Percentiles rank a stretch among this genome's conserved stretches.
These are phyloP conservation scores for Troides oblongomaculatus DNA, from an alignment of 2,888 invertebrate species.

Conservation along the genomic window DNA sequence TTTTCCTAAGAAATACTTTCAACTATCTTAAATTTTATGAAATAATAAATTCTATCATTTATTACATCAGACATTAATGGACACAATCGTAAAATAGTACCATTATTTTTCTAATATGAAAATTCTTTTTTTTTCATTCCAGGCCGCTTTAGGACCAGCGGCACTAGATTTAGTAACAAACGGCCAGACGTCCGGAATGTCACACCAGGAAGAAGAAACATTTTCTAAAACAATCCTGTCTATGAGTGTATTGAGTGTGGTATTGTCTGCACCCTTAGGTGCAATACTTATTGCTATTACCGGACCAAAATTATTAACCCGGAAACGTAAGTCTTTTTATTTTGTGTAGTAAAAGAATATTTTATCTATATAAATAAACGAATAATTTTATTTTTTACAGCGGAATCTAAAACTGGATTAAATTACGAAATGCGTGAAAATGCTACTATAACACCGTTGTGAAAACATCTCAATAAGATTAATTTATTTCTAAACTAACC, in stretches of 20 bases:
- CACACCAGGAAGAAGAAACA: conserved; percentile 59
- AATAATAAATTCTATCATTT: neutral
- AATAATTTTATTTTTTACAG: conserved; percentile 32
- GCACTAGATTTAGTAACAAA: conserved; percentile 77
- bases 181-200: conserved; percentile 61
- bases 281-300: conserved; percentile 84
- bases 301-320: conserved; percentile 80
- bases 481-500: neutral
- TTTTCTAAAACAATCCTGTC: conserved; percentile 83
- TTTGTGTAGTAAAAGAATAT: neutral
- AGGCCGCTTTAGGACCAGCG: conserved; percentile 87
- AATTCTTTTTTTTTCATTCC: conserved; percentile 6
- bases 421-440: neutral
- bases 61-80: too few relatives aligned
- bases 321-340: conserved; percentile 39
- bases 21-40: neutral
- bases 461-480: neutral
- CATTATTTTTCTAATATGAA: too few relatives aligned
- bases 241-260: conserved; percentile 85
- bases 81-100: too few relatives aligned
- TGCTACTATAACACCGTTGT: conserved; percentile 8
- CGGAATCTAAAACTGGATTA: conserved; percentile 17
- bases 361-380: neutral
- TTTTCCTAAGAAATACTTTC: neutral
- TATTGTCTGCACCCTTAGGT: conserved; percentile 86